These are phyloP conservation scores for Dorcus parallelipipedus DNA, from an alignment of 2,888 invertebrate genomes.

Conservation along the genomic window DNA sequence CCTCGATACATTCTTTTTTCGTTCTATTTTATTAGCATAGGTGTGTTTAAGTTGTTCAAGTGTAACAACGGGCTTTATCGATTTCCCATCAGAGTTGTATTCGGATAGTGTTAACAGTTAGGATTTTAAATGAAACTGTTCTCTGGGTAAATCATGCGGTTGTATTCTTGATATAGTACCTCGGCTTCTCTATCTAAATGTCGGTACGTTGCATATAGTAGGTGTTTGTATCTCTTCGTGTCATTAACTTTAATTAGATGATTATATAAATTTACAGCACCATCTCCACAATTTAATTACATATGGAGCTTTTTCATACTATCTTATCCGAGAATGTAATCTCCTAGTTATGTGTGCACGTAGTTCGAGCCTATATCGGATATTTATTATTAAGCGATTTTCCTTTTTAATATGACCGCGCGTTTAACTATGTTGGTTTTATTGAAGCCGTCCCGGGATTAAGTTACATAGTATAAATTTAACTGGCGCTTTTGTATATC, in stretches of 20 bases:
- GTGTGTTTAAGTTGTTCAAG: too few relatives aligned
- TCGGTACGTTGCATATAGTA: slow-evolving; percentile 1
- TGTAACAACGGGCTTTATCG: too few relatives aligned
- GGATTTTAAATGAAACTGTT: not conserved
- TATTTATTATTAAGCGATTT: too few relatives aligned
- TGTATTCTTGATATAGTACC: slow-evolving; percentile 1
- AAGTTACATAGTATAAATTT: too few relatives aligned
- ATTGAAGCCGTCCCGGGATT: too few relatives aligned
- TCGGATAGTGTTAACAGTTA: not conserved
- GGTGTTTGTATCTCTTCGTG: slow-evolving; percentile 12
- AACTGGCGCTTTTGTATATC: too few relatives aligned
- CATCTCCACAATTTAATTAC: slow-evolving; percentile 12
- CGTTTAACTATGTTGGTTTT: too few relatives aligned
- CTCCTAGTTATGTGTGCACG: not conserved
- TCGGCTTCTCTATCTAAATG: not conserved
- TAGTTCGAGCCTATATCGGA: too few relatives aligned
- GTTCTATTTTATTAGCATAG: too few relatives aligned
- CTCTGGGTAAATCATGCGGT: not conserved
- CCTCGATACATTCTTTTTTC: too few relatives aligned
- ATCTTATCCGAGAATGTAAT: not conserved
- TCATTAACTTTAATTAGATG: slow-evolving; percentile 17
- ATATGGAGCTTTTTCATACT: slow-evolving; percentile 5
- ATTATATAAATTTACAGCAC: slow-evolving; percentile 16
- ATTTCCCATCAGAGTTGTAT: too few relatives aligned
- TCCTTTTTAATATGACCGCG: too few relatives aligned